Evolutionary conservation across 2,888 invertebrate species (phyloP), one percentile per base, ranked within the genome.

Genomic region (Zaprionus bogoriensis): DNA sequence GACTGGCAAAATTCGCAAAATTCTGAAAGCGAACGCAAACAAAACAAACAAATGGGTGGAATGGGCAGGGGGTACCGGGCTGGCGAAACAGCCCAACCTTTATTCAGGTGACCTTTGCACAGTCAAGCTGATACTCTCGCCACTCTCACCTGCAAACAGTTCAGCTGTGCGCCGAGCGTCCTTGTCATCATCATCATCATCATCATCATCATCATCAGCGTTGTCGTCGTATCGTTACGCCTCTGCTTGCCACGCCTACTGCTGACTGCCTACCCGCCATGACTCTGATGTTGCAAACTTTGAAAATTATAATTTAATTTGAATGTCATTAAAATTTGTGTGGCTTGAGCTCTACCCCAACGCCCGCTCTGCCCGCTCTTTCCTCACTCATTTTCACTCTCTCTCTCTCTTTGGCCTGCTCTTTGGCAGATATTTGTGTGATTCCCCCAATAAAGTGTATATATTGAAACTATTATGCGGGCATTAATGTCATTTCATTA

Each of bases 221-320:
- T 32, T 14, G 14, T 28, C 14, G 22, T 38, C 17, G 27, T 22
- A 12, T 14, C 7, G n/a, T 28, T 23, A 4, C 5, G 28, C n/a
- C 30, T 20, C 10, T 22, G 4, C 2, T 10, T 20, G n/a, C 46
- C 38, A 10, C 47, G 2, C 12, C 10, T 63, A n/a, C n/a, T n/a
- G n/a, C n/a, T n/a, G n/a, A n/a, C n/a, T n/a, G n/a, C n/a, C n/a
- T n/a, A n/a, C n/a, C n/a, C n/a, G n/a, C 20, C 52, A 17, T 30
- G 36, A 54, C 32, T 44, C 48, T 41, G 47, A 39, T 59, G 65
- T 54, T 46, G 72, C 65, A 61, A 80, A 83, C 81, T 78, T 84
- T 84, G 78, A 72, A 82, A 82, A 82, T 82, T 78, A 81, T 82
- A 82, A 82, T 84, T 82, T 81, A 72, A 84, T 82, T 82, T 78